A percentile compares a stretch with the other conserved stretches of the same genome.
Evolutionary conservation across 2,113 vertebrate species (phyloP).

Genomic region (Oreochromis tanganicae): DNA sequence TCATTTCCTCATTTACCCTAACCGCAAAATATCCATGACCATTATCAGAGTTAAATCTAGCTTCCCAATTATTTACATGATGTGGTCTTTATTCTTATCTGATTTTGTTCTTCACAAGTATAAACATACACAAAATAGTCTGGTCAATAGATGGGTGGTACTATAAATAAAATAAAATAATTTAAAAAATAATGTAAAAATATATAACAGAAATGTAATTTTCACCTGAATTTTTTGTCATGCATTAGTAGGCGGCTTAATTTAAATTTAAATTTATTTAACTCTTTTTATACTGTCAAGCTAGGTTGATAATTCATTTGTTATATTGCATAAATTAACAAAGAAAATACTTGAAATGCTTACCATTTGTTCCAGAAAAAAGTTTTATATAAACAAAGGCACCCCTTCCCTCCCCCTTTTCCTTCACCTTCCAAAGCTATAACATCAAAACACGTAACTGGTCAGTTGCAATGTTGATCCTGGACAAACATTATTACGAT

Average conservation of each 20-base stretch:
- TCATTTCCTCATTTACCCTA: neutral
- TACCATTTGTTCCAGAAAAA: neutral
- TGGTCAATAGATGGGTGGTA: neutral
- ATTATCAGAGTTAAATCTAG: neutral
- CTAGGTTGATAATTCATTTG: neutral
- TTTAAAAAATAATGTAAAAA: neutral
- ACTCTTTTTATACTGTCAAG: neutral
- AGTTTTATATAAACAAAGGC: neutral
- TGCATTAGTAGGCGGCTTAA: neutral
- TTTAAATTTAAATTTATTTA: neutral
- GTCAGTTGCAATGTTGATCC: neutral
- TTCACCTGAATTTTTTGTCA: neutral
- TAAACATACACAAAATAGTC: neutral
- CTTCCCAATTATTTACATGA: neutral
- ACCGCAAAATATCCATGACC: neutral
- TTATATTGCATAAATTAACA: neutral
- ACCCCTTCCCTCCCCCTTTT: neutral
- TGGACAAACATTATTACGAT: neutral
- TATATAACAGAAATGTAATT: neutral
- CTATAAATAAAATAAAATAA: neutral
- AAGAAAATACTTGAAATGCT: neutral
- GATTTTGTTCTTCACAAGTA: neutral
- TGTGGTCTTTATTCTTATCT: neutral
- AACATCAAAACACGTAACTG: neutral
- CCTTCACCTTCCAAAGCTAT: neutral